Percentiles rank a stretch among this genome's conserved stretches.
Evolutionary conservation across 2,888 invertebrate species (phyloP).

Genomic region (Bombylius major): DNA sequence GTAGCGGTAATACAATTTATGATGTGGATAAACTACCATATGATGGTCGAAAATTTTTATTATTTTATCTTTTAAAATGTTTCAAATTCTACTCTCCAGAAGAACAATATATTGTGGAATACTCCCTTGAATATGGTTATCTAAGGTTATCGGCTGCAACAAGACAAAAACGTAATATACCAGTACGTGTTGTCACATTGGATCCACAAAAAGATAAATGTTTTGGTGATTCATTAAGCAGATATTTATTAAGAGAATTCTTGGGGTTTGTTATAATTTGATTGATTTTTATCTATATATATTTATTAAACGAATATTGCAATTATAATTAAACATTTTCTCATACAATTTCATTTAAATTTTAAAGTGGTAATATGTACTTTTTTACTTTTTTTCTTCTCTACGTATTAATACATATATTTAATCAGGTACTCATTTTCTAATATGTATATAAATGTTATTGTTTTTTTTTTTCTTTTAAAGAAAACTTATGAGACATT

Average conservation of each 20-base stretch:
- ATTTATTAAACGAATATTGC: too few relatives aligned
- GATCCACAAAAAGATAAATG: constrained; percentile 83
- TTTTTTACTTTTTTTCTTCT: background rate
- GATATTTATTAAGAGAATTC: constrained; percentile 81
- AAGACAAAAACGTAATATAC: constrained; percentile 76
- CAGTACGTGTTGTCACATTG: constrained; percentile 73
- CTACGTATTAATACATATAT: background rate
- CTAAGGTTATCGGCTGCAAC: constrained; percentile 78
- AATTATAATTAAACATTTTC: too few relatives aligned
- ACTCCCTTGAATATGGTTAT: constrained; percentile 94
- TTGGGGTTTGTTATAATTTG: constrained; percentile 46
- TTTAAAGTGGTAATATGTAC: background rate
- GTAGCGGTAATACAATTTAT: background rate
- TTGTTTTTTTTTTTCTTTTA: too few relatives aligned
- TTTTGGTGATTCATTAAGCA: constrained; percentile 85
- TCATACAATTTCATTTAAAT: too few relatives aligned
- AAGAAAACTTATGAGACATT: too few relatives aligned
- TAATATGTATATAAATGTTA: too few relatives aligned
- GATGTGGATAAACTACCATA: constrained; percentile 4
- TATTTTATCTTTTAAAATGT: constrained; percentile 1
- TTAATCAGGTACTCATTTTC: too few relatives aligned
- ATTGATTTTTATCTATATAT: too few relatives aligned
- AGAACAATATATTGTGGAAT: constrained; percentile 94
- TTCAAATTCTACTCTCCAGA: constrained; percentile 37
- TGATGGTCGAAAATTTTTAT: constrained; percentile 9